Conservation (phyloP, 2,797 vertebrate genomes). For the Australoheros facetus region DNA sequence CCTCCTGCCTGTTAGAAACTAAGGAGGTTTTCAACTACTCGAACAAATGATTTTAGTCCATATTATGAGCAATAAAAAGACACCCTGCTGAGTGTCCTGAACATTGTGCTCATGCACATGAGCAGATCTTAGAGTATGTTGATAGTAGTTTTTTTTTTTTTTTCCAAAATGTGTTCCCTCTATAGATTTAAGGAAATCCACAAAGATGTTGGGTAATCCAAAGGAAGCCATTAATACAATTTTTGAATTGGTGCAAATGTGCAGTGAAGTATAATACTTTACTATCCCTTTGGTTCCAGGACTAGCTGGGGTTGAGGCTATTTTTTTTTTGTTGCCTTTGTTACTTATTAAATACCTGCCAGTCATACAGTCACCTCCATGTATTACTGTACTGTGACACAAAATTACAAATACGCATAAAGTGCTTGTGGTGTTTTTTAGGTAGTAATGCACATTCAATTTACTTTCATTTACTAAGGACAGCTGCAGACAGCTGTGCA, state of each 20-base stretch:
- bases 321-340: neutral
- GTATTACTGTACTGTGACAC: neutral
- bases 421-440: neutral
- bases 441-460: neutral
- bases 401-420: neutral
- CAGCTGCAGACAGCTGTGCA: neutral
- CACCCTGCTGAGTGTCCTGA: conserved; percentile 55
- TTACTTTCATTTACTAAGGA: conserved; percentile 15
- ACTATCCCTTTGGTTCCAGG: neutral
- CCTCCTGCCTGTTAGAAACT: conserved; percentile 65
- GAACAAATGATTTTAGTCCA: conserved; percentile 74
- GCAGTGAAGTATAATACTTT: neutral
- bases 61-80: conserved; percentile 69
- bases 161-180: neutral
- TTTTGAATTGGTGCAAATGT: conserved; percentile 4
- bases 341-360: neutral
- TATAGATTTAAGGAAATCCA: conserved; percentile 4
- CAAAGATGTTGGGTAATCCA: conserved; percentile 4
- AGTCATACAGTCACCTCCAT: neutral
- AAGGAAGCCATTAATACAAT: neutral
- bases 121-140: conserved; percentile 37
- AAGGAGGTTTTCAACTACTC: conserved; percentile 77
- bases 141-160: neutral
- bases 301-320: neutral
- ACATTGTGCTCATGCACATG: conserved; percentile 34